Evolutionary conservation across 1,140 invertebrate genomes (phyloP), one percentile per base, ranked within the genome.

Genomic region (Notospermus geniculatus): DNA sequence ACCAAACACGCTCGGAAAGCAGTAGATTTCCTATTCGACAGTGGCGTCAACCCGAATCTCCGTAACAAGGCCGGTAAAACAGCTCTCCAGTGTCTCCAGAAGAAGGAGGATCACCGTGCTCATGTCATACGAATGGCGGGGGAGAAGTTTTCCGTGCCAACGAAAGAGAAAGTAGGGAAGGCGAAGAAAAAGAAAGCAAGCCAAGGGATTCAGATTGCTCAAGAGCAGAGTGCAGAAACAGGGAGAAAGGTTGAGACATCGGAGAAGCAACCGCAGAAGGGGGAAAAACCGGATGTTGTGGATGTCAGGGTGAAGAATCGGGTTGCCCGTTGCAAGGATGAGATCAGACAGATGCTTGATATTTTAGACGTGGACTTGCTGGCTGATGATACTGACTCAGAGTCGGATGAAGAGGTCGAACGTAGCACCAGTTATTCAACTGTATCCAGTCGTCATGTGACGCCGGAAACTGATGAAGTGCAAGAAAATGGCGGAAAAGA

Each of bases 11-110:
- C 55, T 23, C 39, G 58, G 17, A 41, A 59, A 32, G 60, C 55
- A 5, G 57, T 59, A 19, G 45, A 61, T 25, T 15, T 62, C 22
- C 54, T 60, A n/a, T 27, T 27, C 25, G 19, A 36, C 7, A 29
- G 23, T 29, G 23, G 13, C 9, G 54, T 41, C 25, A 62, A 62
- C 58, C 60, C 60, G 2, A 62, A 62, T 28, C 25, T 62, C 25
- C 25, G 54, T 2, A 60, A 60, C 39, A 60, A 60, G 2, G 28
- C 23, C 2, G 58, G 46, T 17, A 60, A 60, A 13, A 50, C 46
- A 23, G 58, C 45, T 23, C 1, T 29, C 0, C 32, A 50, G n/a
- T 52, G 46, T 41, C 28, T 60, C 2, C 23, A 22, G 46, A 60
- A 60, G 46, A 60, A 60, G 46, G 45, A 17, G 5, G 58, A 60